Conservation (phyloP, 2,797 vertebrate species). For the Squalus acanthias region DNA sequence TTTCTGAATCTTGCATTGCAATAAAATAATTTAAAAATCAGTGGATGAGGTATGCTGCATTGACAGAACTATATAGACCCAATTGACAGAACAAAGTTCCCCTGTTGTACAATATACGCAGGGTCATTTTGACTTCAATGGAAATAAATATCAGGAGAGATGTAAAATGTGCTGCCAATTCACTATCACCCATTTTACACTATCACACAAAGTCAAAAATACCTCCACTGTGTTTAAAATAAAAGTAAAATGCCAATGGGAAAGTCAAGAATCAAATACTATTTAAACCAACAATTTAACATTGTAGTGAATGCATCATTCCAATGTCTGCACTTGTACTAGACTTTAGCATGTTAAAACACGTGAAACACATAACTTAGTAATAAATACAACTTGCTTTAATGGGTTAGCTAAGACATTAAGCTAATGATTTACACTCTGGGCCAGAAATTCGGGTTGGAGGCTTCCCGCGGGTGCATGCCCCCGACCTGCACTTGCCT, state of each 20-base stretch:
- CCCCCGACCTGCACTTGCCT: too few species aligned
- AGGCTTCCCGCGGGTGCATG: too few species aligned
- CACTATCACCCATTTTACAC: background rate
- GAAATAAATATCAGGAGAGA: background rate
- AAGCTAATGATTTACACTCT: conserved; percentile 12
- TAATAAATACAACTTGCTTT: background rate
- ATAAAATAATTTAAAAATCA: background rate
- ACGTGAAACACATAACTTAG: background rate
- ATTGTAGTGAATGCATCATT: background rate
- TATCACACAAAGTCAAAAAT: background rate
- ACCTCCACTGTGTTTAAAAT: too few species aligned
- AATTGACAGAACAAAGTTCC: background rate
- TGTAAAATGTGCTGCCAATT: background rate
- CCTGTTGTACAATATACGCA: background rate
- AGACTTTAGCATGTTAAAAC: background rate
- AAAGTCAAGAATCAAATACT: background rate
- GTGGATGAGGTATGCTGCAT: background rate
- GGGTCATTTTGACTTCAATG: background rate
- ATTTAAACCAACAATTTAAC: background rate
- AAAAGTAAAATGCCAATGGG: background rate
- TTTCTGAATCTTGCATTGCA: background rate
- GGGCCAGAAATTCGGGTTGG: too few species aligned
- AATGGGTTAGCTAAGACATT: background rate
- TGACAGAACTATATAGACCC: background rate
- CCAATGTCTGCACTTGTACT: background rate